Evolutionary conservation across 2,113 vertebrate genomes (phyloP).

Genomic region (Apteryx mantelli): DNA sequence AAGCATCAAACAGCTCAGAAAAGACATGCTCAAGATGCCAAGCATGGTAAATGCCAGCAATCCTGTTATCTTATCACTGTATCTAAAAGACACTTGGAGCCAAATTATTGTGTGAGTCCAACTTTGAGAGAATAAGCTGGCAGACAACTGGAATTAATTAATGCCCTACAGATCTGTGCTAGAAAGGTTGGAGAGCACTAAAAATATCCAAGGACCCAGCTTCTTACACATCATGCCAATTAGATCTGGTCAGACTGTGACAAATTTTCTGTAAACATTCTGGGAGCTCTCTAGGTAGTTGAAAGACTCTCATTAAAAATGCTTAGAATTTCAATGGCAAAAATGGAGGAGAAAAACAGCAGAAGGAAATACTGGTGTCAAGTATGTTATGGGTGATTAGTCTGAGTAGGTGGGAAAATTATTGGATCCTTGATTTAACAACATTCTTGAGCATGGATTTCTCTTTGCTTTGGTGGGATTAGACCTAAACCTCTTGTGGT

Average conservation of each 20-base stretch:
- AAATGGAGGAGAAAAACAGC: background rate
- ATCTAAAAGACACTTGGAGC: background rate
- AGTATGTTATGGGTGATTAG: background rate
- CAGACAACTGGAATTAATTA: conserved; percentile 32
- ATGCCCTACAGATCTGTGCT: background rate
- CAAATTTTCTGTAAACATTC: conserved; percentile 30
- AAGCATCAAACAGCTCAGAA: background rate
- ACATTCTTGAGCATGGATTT: background rate
- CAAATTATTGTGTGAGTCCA: background rate
- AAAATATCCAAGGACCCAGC: background rate
- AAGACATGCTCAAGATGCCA: background rate
- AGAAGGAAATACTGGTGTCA: background rate
- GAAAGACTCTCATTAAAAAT: background rate
- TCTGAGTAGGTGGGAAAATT: background rate
- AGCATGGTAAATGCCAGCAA: background rate
- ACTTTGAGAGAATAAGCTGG: background rate
- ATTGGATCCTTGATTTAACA: background rate
- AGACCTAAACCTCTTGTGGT: background rate
- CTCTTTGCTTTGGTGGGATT: background rate
- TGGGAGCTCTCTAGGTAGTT: background rate
- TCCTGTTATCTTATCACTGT: background rate
- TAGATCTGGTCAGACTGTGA: background rate
- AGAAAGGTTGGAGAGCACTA: background rate
- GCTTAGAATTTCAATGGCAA: background rate
- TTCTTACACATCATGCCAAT: background rate